Base-by-base conservation (phyloP, 2,797 vertebrate species). In the Enteromius mattozi region DNA sequence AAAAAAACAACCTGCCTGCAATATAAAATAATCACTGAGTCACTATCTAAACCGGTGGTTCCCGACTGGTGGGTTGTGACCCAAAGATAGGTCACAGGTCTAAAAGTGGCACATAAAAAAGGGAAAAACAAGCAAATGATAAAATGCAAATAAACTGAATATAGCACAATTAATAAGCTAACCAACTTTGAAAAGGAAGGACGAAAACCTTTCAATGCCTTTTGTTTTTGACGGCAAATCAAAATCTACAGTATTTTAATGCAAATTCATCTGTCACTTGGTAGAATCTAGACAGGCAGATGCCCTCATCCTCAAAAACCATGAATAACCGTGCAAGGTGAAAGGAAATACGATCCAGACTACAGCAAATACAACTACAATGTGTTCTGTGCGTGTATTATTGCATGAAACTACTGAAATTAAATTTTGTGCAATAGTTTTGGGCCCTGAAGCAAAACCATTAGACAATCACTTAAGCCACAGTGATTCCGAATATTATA, bases 101-200 rank as follows among this genome's bases (percentile, higher is more conserved):
- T n/a, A 35, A 54, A n/a, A 14, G 49, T 33, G 30, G 33, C 17
- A 51, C 1, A 0, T 9, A 74, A 30, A 49, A 45, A 13, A 49
- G 40, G 2, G 14, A 16, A 19, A 35, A 37, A 13, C 7, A 77
- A 61, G n/a, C 54, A 77, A 42, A 59, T 59, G 35, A 21, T 54
- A 37, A 6, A 24, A 16, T 2, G n/a, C 33, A 56, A 54, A 40
- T 59, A 24, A 61, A 61, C 10, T 27, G 56, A 59, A 24, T 24
- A 59, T 9, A 59, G 45, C 4, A 75, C 72, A 75, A 13, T 35
- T 35, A 35, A 75, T 54, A 75, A 54, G 72, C 49, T 75, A 8
- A 75, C 51, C 47, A 21, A 54, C 72, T 75, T 54, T 54, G 19
- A 51, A 49, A 74, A 33, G 27, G 4, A 3, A 21, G 4, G 27